Evolutionary conservation across 2,888 invertebrate species (phyloP).

Genomic region (Chloroclysta siterata): DNA sequence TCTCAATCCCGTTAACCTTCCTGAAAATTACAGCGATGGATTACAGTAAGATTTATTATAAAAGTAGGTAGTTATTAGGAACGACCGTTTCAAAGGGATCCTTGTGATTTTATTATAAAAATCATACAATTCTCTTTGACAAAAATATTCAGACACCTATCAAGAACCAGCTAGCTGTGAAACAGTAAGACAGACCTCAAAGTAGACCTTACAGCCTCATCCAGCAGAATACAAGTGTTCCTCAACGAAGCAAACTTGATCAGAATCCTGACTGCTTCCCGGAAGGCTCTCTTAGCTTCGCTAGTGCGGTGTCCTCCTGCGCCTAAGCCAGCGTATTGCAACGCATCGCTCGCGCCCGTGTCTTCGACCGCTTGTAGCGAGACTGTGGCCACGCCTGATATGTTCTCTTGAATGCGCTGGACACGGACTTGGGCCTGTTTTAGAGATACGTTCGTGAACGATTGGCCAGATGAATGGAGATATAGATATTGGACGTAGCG

Average conservation of each 20-base stretch:
- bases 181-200: slow-evolving; percentile 57
- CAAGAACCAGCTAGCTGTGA: no score
- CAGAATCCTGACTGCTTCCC: slow-evolving; percentile 67
- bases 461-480: no score
- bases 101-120: no score
- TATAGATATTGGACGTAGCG: no score
- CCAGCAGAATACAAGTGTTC: slow-evolving; percentile 69
- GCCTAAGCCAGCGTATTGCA: slow-evolving; percentile 72
- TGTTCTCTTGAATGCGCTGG: slow-evolving; percentile 68
- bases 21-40: slow-evolving; percentile 52
- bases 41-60: no score
- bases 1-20: slow-evolving; percentile 79
- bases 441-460: background rate
- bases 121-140: no score
- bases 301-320: slow-evolving; percentile 75
- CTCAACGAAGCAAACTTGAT: slow-evolving; percentile 81
- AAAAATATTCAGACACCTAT: no score
- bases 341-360: slow-evolving; percentile 58
- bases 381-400: slow-evolving; percentile 74
- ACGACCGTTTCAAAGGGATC: no score
- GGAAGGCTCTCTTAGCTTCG: slow-evolving; percentile 75
- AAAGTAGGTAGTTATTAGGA: no score
- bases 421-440: slow-evolving; percentile 75
- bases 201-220: slow-evolving; percentile 69
- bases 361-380: slow-evolving; percentile 71